phyloP scores from a whole-genome alignment of 2,888 invertebrate species.

The Parnassius mnemosyne region DNA sequence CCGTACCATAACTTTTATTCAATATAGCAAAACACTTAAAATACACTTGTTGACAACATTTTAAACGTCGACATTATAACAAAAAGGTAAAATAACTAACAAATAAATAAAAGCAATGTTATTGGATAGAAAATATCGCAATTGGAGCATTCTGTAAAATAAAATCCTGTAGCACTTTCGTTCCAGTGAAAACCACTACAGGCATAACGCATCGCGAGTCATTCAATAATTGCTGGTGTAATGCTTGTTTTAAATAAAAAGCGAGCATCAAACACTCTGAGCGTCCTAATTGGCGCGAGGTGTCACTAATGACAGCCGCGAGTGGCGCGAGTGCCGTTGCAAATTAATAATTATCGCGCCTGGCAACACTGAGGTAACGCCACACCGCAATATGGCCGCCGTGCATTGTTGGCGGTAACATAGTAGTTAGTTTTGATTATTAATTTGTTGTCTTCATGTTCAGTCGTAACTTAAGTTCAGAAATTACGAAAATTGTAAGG shows the following conservation, averaged over 20 bases:
- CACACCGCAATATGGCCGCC: conserved; percentile 68
- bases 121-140: conserved; percentile 34
- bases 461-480: background rate
- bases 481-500: background rate
- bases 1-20: too few relatives aligned
- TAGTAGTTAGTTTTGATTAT: conserved; percentile 53
- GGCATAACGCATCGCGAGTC: conserved; percentile 59
- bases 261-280: conserved; percentile 72
- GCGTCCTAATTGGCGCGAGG: conserved; percentile 77
- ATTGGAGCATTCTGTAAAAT: conserved; percentile 38
- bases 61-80: conserved; percentile 11
- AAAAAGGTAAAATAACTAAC: conserved; percentile 2
- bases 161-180: conserved; percentile 44
- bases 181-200: conserved; percentile 56
- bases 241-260: conserved; percentile 76
- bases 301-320: conserved; percentile 75
- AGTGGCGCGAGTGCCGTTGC: conserved; percentile 61
- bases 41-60: too few relatives aligned
- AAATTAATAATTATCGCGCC: conserved; percentile 79
- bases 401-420: conserved; percentile 60
- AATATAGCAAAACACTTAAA: too few relatives aligned
- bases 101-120: conserved; percentile 30
- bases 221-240: conserved; percentile 75
- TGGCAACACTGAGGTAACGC: conserved; percentile 69
- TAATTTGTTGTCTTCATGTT: conserved; percentile 29